Percentiles rank a stretch among this genome's conserved stretches.
phyloP scores from a whole-genome alignment of 2,888 invertebrate species.

The Sphecodes monilicornis region DNA sequence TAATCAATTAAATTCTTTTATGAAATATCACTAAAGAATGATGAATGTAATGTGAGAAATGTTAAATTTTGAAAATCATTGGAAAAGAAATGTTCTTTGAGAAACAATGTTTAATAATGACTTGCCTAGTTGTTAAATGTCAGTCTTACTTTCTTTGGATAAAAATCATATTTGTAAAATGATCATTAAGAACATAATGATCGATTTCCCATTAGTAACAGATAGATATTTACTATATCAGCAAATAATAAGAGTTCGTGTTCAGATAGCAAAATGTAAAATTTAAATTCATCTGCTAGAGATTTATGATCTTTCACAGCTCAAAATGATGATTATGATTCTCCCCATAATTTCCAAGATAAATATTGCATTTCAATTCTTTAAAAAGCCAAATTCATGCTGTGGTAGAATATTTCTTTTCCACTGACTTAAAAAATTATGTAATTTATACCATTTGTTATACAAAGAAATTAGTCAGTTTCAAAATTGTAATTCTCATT shows the following conservation, averaged over 20 bases:
- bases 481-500: constrained; percentile 22
- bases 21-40: background rate
- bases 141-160: background rate
- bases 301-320: background rate
- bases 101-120: background rate
- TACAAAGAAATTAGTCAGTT: constrained; percentile 11
- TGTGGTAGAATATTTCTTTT: background rate
- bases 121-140: background rate
- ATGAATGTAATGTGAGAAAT: background rate
- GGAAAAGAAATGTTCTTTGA: constrained; percentile 1
- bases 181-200: background rate
- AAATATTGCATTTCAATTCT: background rate
- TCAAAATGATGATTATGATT: background rate
- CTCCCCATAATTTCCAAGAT: background rate
- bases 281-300: background rate
- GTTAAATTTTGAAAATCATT: constrained; percentile 2
- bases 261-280: background rate
- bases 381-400: background rate
- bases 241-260: background rate
- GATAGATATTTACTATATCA: background rate
- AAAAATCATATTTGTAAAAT: constrained; percentile 10
- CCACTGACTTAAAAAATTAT: constrained; percentile 9
- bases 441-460: background rate
- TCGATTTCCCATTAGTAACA: background rate
- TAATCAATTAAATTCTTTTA: background rate